Evolutionary conservation across 2,113 vertebrate species (phyloP), one percentile per base, ranked within the genome.

Genomic region (Ahaetulla prasina): DNA sequence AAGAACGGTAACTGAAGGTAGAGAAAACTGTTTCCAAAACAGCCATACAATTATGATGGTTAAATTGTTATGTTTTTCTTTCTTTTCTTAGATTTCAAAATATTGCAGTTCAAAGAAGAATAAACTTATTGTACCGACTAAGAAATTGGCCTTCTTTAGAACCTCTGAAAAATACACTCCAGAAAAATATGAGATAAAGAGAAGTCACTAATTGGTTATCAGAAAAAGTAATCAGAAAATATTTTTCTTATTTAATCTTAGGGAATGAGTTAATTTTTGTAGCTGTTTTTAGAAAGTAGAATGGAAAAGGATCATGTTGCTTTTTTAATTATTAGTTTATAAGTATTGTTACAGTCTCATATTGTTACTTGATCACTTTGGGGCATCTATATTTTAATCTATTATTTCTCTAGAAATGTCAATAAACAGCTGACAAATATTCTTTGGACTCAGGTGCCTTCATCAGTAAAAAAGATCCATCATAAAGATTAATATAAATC

Each of bases 401-500:
- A 74, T 74, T 74, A 74, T 74, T 74, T 14, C n/a, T 74, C 63
- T 35, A 74, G 63, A 16, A 74, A 74, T 74, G 5, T 74, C n/a
- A 3, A n/a, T 74, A 35, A 35, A 74, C n/a, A 74, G n/a, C 63
- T 74, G 63, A 18, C n/a, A 74, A 74, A 74, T 16, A 30, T 63
- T 35, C n/a, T 35, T 74, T 74, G 14, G 14, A 35, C 14, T 74
- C n/a, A 35, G 5, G n/a, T 35, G 4, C 63, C 14, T 74, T 74
- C n/a, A 74, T 74, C n/a, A 74, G 14, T 35, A 74, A 14, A 74
- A 68, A 74, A 35, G 4, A 74, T 35, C 12, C 14, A 74, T 35
- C 92, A 18, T 88, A 92, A 87, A 45, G 18, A 90, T 96, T 95
- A 89, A 90, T 3, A 11, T 43, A 68, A 88, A 88, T 27, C 52